Percentiles rank a stretch among this genome's conserved stretches.
These are phyloP conservation scores for Onychostruthus taczanowskii DNA, from an alignment of 2,113 vertebrate genomes.

Conservation along the genomic window DNA sequence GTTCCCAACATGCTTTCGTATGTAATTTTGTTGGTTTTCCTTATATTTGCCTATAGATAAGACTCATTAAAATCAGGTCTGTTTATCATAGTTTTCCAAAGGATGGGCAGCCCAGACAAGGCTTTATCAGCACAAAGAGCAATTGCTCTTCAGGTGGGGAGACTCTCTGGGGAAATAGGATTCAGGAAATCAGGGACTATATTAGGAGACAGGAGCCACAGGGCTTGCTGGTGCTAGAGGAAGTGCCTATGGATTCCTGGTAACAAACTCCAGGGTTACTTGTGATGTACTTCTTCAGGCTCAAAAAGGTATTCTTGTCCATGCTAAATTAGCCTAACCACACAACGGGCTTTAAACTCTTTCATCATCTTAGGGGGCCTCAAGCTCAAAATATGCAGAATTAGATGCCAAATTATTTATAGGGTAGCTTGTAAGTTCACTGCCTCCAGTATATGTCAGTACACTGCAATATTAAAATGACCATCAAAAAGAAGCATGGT, in stretches of 20 bases:
- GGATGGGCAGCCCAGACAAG: neutral
- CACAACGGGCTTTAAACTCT: conserved; percentile 35
- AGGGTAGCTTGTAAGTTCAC: conserved; percentile 54
- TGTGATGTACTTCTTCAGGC: neutral
- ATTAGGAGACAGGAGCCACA: conserved; percentile 72
- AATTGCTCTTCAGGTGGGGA: neutral
- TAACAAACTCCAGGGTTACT: conserved; percentile 57
- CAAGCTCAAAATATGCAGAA: conserved; percentile 59
- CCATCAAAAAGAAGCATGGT: conserved; percentile 57
- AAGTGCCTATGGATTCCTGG: conserved; percentile 61
- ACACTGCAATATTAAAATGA: conserved; percentile 66
- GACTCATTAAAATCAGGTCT: neutral
- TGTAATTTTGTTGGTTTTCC: neutral
- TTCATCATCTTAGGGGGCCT: conserved; percentile 35
- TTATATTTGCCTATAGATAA: neutral
- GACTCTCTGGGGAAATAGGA: conserved; percentile 10
- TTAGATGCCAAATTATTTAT: conserved; percentile 65
- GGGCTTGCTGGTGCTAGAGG: conserved; percentile 74
- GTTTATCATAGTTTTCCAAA: neutral
- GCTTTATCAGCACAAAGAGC: conserved; percentile 50
- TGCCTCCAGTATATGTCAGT: conserved; percentile 54
- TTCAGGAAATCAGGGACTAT: conserved; percentile 67
- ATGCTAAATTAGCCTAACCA: conserved; percentile 26
- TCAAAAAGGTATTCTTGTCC: neutral
- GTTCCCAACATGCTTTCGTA: neutral